Evolutionary conservation across 2,888 invertebrate species (phyloP).

Genomic region (Rhyacophila evoluta): DNA sequence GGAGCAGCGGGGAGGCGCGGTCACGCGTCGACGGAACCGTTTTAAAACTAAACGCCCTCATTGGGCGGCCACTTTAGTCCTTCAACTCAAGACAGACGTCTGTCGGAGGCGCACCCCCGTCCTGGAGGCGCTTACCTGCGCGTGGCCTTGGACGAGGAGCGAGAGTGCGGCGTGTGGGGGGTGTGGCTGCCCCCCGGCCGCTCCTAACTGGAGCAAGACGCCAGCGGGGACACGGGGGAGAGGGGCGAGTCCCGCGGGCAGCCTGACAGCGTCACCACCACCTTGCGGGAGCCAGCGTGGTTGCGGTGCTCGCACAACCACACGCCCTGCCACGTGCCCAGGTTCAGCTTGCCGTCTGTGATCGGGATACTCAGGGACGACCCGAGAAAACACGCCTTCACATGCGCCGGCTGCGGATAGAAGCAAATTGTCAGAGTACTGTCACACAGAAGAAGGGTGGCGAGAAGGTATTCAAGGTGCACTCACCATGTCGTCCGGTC

Average conservation of each 20-base stretch:
- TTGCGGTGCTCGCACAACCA: constrained; percentile 99
- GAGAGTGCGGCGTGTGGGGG: constrained; percentile 68
- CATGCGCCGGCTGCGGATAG: constrained; percentile 88
- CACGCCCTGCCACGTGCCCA: constrained; percentile 98
- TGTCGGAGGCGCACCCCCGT: neutral
- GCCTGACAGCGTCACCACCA: constrained; percentile 90
- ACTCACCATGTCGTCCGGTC: constrained; percentile 97
- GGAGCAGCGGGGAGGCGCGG: constrained; percentile 11
- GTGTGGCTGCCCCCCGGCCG: constrained; percentile 70
- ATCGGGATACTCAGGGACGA: constrained; percentile 96
- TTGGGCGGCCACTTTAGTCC: neutral
- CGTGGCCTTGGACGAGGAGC: constrained; percentile 70
- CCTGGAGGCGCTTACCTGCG: constrained; percentile 65
- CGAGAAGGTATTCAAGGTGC: neutral
- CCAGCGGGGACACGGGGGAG: constrained; percentile 89
- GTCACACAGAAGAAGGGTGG: neutral
- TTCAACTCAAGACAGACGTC: neutral
- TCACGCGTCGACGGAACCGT: constrained; percentile 9
- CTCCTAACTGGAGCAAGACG: constrained; percentile 93
- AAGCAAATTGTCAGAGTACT: neutral
- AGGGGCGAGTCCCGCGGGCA: constrained; percentile 88
- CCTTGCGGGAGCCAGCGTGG: constrained; percentile 93
- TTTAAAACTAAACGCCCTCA: constrained; percentile 4
- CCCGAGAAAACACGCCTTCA: constrained; percentile 96
- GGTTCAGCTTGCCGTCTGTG: constrained; percentile 93